Base-by-base conservation (phyloP, 2,113 vertebrate genomes). In the Tor tambroides region DNA sequence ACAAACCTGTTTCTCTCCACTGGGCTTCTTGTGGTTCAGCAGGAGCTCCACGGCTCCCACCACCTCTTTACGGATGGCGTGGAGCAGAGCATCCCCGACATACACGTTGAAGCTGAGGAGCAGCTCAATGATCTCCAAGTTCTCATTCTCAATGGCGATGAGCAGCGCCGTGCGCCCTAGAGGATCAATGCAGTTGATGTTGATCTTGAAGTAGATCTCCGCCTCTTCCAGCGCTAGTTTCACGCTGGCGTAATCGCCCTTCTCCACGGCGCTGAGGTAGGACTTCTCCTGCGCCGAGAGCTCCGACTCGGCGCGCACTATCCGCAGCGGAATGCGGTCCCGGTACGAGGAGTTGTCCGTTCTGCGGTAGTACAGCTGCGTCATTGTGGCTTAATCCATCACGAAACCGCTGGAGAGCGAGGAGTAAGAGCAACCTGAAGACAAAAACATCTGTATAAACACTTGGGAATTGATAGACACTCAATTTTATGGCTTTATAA, bases 191-290 rank as follows among this genome's bases (percentile, higher is more conserved):
- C 98, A 99, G 92, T 99, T 97, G 89, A 99, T 98, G 92, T 99
- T 99, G 93, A 99, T 99, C 90, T 97, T 97, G 93, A 99, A 99
- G 93, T 99, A 99, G 91, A 99, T 99, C 95, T 99, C 97, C 7
- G 98, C 97, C 91, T 99, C 98, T 59, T 97, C 96, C 71, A 99
- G 94, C 35, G 97, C 96, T 89, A 97, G 96, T 91, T 98, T 97
- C 86, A 99, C 98, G 21, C 96, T 97, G 77, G 95, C 97, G 2
- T 98, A 99, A 90, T 99, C 98, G 32, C 98, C 98, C 88, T 97
- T 97, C 89, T 99, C 97, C 78, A 99, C 97, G 0, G 98, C 98
- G 0, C 93, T 96, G 92, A 99, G 91, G 87, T 99, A 99, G 88
- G 95, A 95, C 91, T 95, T 98, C 90, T 99, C 98, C 56, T 96